Conservation (phyloP, 2,888 invertebrate genomes). For the Drosophila testacea region DNA sequence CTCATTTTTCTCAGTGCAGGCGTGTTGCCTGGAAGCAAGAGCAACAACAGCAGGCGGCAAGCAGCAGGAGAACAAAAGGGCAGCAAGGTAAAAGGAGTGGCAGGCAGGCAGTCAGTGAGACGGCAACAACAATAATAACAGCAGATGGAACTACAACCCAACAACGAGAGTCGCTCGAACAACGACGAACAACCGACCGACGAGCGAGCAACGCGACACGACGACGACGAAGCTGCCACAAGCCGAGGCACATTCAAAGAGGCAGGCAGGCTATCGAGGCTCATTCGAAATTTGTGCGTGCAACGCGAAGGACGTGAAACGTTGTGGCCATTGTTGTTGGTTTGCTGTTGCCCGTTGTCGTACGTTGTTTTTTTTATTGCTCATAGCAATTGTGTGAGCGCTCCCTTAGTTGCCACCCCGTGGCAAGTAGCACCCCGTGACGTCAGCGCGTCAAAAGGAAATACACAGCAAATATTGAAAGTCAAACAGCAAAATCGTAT, state of each 20-base stretch:
- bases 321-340: constrained; percentile 20
- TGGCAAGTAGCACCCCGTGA: constrained; percentile 42
- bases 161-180: neutral
- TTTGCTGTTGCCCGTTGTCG: constrained; percentile 17
- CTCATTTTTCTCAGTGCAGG: constrained; percentile 37
- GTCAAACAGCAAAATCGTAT: neutral
- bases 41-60: constrained; percentile 33
- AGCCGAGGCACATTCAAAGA: constrained; percentile 27
- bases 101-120: constrained; percentile 23
- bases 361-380: neutral
- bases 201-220: neutral
- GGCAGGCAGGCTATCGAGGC: constrained; percentile 36
- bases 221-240: constrained; percentile 24
- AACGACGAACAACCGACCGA: constrained; percentile 8
- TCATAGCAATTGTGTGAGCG: constrained; percentile 3
- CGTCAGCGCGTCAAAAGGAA: constrained; percentile 35
- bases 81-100: constrained; percentile 46
- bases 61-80: constrained; percentile 42
- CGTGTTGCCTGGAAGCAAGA: constrained; percentile 8
- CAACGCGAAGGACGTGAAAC: constrained; percentile 79
- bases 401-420: constrained; percentile 34
- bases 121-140: constrained; percentile 21
- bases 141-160: constrained; percentile 50
- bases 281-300: constrained; percentile 82
- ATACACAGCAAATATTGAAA: neutral